Evolutionary conservation across 1,140 invertebrate genomes (phyloP).

Genomic region (Drosophila ercepeae): DNA sequence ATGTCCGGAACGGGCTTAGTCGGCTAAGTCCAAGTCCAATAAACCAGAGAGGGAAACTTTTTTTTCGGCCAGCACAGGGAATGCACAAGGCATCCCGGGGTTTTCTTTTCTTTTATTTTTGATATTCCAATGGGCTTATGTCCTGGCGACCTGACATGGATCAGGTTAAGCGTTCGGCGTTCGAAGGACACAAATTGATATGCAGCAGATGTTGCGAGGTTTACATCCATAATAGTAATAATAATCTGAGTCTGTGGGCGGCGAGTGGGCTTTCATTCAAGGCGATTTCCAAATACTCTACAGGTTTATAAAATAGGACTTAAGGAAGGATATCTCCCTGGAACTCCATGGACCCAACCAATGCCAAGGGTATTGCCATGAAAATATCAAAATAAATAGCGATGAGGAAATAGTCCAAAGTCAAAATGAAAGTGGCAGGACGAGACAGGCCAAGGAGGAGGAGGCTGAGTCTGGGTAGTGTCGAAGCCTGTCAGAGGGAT

Average conservation of each 20-base stretch:
- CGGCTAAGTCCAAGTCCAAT: slow-evolving; percentile 47
- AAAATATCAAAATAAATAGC: slow-evolving; percentile 29
- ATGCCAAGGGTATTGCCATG: neutral
- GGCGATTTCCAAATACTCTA: slow-evolving; percentile 18
- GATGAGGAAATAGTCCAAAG: neutral
- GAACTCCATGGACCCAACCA: neutral
- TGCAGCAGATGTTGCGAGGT: slow-evolving; percentile 74
- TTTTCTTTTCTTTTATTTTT: neutral
- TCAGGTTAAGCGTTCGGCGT: slow-evolving; percentile 39
- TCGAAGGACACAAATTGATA: slow-evolving; percentile 66
- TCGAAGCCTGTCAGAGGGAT: slow-evolving; percentile 55
- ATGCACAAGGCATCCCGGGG: neutral
- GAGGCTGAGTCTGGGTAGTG: slow-evolving; percentile 1
- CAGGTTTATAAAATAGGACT: no score
- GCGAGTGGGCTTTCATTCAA: neutral
- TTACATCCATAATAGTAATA: slow-evolving; percentile 62
- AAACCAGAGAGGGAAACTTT: slow-evolving; percentile 17
- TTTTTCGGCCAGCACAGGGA: slow-evolving; percentile 3
- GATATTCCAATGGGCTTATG: slow-evolving; percentile 5
- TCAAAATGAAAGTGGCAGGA: neutral
- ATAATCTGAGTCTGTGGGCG: slow-evolving; percentile 22
- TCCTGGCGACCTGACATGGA: slow-evolving; percentile 45
- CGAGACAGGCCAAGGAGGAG: neutral
- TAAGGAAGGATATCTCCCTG: no score
- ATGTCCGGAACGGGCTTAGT: slow-evolving; percentile 72